phyloP scores from a whole-genome alignment of 2,888 invertebrate genomes.

The Tenthredo distinguenda region DNA sequence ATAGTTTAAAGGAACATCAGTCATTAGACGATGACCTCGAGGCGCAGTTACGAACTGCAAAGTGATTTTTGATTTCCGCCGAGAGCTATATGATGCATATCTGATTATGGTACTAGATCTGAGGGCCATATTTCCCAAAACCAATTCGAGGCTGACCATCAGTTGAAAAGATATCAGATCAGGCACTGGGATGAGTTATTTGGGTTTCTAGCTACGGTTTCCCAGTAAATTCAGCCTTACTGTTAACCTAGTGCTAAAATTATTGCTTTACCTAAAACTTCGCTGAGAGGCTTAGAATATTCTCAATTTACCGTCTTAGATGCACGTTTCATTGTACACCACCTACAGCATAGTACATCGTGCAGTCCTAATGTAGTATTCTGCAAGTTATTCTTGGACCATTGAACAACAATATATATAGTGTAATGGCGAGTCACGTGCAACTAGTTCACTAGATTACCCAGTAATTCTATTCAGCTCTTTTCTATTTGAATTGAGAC shows the following conservation, averaged over 20 bases:
- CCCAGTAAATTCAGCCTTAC: not conserved
- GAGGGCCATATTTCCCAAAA: not conserved
- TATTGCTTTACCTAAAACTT: not conserved
- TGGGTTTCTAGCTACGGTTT: not conserved
- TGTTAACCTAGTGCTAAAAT: not conserved
- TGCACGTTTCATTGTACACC: not conserved
- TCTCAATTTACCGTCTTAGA: not conserved
- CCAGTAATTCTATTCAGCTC: constrained; percentile 11
- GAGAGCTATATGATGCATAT: not conserved
- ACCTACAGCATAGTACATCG: not conserved
- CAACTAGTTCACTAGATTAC: constrained; percentile 12
- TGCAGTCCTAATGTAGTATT: not conserved
- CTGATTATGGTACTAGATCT: not conserved
- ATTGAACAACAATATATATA: constrained; percentile 14
- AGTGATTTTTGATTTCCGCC: not conserved
- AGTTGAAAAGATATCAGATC: not conserved
- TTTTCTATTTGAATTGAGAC: constrained; percentile 6
- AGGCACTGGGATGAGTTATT: not conserved
- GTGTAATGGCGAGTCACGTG: constrained; percentile 3
- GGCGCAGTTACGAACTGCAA: not conserved
- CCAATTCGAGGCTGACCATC: not conserved
- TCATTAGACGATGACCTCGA: not conserved
- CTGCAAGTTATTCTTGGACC: not conserved
- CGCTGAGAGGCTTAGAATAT: not conserved
- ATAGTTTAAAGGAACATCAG: constrained; percentile 5